Evolutionary conservation across 2,888 invertebrate species (phyloP).

Genomic region (Pyrgus malvae): DNA sequence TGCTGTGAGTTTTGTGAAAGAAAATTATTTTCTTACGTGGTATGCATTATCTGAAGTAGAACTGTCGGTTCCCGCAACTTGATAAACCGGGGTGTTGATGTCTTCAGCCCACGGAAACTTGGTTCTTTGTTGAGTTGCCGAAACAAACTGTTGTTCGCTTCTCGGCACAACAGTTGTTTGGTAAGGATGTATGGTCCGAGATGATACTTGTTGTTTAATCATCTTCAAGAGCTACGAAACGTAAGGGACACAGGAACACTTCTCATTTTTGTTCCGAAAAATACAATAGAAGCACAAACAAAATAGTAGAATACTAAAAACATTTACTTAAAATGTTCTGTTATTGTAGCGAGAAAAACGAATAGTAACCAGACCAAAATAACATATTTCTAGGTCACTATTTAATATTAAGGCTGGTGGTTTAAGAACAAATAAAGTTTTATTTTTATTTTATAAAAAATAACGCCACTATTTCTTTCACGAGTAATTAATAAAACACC

Average conservation of each 20-base stretch:
- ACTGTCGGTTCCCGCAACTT: constrained; percentile 72
- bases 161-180: constrained; percentile 76
- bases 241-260: not conserved
- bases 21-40: constrained; percentile 55
- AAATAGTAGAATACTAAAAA: not conserved
- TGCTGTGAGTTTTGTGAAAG: too few relatives aligned
- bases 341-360: not conserved
- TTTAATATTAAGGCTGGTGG: too few relatives aligned
- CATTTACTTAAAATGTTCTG: not conserved
- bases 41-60: constrained; percentile 76
- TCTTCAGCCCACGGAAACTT: constrained; percentile 77
- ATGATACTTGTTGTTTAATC: constrained; percentile 76
- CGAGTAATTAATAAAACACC: too few relatives aligned
- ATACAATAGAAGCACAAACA: not conserved
- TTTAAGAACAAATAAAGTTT: too few relatives aligned
- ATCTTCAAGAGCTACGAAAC: constrained; percentile 42
- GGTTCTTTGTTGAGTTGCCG: constrained; percentile 71
- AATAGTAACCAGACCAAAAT: too few relatives aligned
- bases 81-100: constrained; percentile 62
- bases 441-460: too few relatives aligned
- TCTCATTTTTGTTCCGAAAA: not conserved
- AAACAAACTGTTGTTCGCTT: constrained; percentile 67
- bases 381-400: too few relatives aligned
- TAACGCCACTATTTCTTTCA: too few relatives aligned
- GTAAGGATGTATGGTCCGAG: constrained; percentile 73